Percentiles rank a stretch among this genome's conserved stretches.
Evolutionary conservation across 1,140 invertebrate genomes (phyloP).

Genomic region (Drosophila azteca): DNA sequence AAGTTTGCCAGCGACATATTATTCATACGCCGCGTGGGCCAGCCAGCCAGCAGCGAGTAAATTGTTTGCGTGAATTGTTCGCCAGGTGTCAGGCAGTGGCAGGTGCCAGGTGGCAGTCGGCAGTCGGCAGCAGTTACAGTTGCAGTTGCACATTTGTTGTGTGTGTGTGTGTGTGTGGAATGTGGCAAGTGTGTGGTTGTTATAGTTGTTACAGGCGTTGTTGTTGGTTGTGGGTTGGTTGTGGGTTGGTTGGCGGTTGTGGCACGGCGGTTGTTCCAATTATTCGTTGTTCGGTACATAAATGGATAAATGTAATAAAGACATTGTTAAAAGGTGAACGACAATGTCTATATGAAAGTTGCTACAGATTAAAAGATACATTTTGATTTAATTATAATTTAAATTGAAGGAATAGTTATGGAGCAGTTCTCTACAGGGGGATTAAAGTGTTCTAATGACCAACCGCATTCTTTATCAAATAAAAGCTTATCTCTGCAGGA

Average conservation of each 20-base stretch:
- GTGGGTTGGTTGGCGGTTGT: constrained; percentile 25
- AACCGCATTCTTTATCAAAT: too few species aligned
- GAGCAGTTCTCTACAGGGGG: too few species aligned
- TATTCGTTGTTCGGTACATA: constrained; percentile 22
- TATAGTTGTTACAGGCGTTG: constrained; percentile 6
- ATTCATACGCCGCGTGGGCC: constrained; percentile 71
- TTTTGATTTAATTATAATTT: not conserved
- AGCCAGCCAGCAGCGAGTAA: constrained; percentile 10
- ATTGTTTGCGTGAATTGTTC: constrained; percentile 55
- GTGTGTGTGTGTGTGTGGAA: too few species aligned
- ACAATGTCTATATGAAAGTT: not conserved
- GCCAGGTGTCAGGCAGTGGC: constrained; percentile 58
- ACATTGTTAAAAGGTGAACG: constrained; percentile 11
- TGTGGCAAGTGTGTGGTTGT: too few species aligned
- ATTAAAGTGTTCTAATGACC: too few species aligned
- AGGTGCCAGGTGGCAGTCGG: not conserved
- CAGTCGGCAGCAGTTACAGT: not conserved
- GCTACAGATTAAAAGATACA: not conserved
- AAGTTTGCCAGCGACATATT: constrained; percentile 64
- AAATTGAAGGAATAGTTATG: not conserved
- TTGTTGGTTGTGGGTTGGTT: constrained; percentile 7
- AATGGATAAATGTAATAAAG: constrained; percentile 7
- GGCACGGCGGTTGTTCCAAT: too few species aligned
- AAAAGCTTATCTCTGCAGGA: too few species aligned
- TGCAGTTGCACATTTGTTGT: constrained; percentile 6